Evolutionary conservation across 2,888 invertebrate species (phyloP), one percentile per base, ranked within the genome.

Genomic region (Hirtodrosophila duncani): DNA sequence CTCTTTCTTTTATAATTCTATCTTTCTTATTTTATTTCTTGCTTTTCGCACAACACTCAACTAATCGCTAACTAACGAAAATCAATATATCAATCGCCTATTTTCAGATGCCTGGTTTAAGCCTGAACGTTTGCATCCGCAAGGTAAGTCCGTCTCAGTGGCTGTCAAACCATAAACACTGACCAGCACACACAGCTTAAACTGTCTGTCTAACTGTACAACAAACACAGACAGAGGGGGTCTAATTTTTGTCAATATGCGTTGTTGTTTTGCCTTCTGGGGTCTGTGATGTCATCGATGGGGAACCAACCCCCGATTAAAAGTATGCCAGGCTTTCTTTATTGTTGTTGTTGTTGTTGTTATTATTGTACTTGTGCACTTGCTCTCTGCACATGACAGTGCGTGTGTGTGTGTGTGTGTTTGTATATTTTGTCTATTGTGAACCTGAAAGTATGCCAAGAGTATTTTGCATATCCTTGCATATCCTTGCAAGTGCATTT

Each of bases 51-150:
- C 67, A 65, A 60, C 60, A 63, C 53, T 20, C 50, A 61, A 67
- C 65, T 67, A 63, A 78, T 67, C 42, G 75, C 72, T 69, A 68
- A 74, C 71, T 78, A 82, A 83, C 75, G 66, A 67, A 61, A 75
- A 79, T 74, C 81, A 80, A 77, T 83, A 81, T 84, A 84, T 83
- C 78, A 78, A 83, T 81, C 66, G 71, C 78, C 69, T 83, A 83
- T 83, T 85, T 94, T 84, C 94, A 95, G 95, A 94, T 92, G 93
- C 94, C 89, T 95, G 95, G 95, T 95, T 95, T 91, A 94, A 94
- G 88, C 95, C 95, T 85, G 94, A 94, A 89, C 92, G 94, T 89
- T 92, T 95, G 88, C 93, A 95, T 89, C 95, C 95, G 80, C 92
- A 91, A 92, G 95, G 95, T 95, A 92, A 93, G 93, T 89, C 56